A percentile compares a stretch with the other conserved stretches of the same genome.
Conservation (phyloP, 2,797 vertebrate genomes). For the Rhinella marina region DNA sequence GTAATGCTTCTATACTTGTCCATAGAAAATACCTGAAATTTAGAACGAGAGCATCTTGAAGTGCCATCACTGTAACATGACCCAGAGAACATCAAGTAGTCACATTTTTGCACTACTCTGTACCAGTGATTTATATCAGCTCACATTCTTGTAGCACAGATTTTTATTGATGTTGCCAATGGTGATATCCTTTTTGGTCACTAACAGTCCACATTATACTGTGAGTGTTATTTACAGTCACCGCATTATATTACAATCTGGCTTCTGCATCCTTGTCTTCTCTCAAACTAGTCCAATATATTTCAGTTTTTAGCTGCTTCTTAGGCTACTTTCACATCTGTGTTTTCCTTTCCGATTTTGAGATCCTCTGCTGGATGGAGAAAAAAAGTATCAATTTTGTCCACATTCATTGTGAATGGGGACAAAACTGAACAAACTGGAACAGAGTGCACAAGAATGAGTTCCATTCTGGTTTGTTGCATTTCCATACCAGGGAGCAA, state of each 20-base stretch:
- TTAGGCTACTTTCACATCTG: too few species aligned
- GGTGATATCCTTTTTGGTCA: neutral
- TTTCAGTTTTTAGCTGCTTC: neutral
- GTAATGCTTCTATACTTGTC: neutral
- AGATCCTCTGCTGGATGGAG: too few species aligned
- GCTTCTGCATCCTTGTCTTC: neutral
- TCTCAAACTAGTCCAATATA: neutral
- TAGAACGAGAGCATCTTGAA: neutral
- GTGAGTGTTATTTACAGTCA: neutral
- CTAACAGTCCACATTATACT: neutral
- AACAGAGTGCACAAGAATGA: too few species aligned
- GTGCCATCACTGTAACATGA: neutral
- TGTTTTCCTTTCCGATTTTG: too few species aligned
- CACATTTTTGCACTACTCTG: neutral
- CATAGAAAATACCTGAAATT: neutral
- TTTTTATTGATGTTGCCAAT: neutral
- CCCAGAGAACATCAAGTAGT: neutral
- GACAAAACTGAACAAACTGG: too few species aligned
- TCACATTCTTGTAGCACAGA: neutral
- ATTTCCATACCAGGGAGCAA: too few species aligned
- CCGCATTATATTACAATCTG: neutral
- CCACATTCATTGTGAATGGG: too few species aligned
- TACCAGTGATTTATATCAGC: slow-evolving; percentile 12
- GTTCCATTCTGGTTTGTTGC: too few species aligned
- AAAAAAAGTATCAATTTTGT: too few species aligned